Evolutionary conservation across 2,113 vertebrate species (phyloP), one percentile per base, ranked within the genome.

Genomic region (Lophura nycthemera): DNA sequence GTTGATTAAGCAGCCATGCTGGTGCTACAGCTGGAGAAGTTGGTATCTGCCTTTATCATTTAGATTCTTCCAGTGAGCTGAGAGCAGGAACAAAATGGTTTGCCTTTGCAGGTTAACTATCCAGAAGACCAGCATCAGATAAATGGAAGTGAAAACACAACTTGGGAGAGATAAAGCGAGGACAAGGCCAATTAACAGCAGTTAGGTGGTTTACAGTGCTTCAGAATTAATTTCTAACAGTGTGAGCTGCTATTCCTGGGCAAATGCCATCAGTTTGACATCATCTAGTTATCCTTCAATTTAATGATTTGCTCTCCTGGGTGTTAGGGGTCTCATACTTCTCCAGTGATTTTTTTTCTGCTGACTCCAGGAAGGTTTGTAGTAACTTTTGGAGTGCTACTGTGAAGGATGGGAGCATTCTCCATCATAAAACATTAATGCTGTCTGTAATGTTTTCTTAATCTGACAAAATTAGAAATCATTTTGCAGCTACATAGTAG

Each of bases 1-100:
- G 5, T 3, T 7, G 20, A 13, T 36, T 52, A 29, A 45, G 56
- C 18, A 47, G 63, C 10, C 22, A 32, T 0, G 0, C 2, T n/a
- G 6, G 6, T 7, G 34, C n/a, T 75, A 8, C 63, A 79, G 48
- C 27, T 71, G 57, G 60, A 59, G 27, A 80, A 86, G 60, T 19
- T 1, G 4, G 32, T 42, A 8, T 3, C 38, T 50, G 22, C 18
- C 8, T 21, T 25, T 36, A 34, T 47, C 29, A 60, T 76, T 32
- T 6, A 29, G 10, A 3, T 83, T 36, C 11, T 56, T 76, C 43
- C 66, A 47, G 0, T 10, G 45, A 69, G 27, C 40, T 42, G 43
- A 65, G 27, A 40, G n/a, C 59, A 54, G 29, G 24, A 66, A 11
- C 30, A 60, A 45, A 64, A 56, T 8, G 7, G 2, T 60, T 86